These are phyloP conservation scores for Platygyra sinensis DNA, from an alignment of 64 coral and sea anemone genomes.

Conservation along the genomic window DNA sequence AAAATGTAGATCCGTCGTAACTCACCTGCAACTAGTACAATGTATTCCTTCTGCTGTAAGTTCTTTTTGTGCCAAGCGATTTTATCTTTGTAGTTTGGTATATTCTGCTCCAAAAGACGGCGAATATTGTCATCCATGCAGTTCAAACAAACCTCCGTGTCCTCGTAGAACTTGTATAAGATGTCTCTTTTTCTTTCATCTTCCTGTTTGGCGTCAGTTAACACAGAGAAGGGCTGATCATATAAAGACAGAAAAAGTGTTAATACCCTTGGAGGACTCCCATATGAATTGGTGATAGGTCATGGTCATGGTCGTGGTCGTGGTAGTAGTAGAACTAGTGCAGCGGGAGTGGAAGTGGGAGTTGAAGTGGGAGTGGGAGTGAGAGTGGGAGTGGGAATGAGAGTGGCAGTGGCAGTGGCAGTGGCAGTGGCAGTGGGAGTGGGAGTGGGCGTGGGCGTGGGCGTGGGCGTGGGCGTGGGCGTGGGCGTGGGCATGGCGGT, in stretches of 20 bases:
- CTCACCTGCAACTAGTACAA: constrained; percentile 1
- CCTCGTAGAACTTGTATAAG: background rate
- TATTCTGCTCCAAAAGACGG: background rate
- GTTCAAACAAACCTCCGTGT: background rate
- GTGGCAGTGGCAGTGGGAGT: no score
- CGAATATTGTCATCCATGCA: background rate
- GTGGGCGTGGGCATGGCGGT: no score
- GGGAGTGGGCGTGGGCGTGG: no score
- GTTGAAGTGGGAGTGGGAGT: no score
- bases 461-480: no score
- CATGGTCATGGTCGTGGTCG: no score
- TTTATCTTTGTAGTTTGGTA: background rate
- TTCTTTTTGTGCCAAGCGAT: background rate
- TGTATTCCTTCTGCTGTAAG: background rate
- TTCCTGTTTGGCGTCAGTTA: constrained; percentile 1
- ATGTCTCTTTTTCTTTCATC: background rate
- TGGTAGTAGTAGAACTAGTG: no score
- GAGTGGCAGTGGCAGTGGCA: no score
- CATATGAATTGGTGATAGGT: no score
- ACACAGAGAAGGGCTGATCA: background rate
- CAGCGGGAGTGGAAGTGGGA: no score
- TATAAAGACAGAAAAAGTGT: background rate
- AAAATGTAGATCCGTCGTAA: background rate
- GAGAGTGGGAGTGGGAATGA: no score
- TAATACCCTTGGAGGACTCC: no score